phyloP scores from a whole-genome alignment of 2,797 vertebrate species.

The Lutra lutra region DNA sequence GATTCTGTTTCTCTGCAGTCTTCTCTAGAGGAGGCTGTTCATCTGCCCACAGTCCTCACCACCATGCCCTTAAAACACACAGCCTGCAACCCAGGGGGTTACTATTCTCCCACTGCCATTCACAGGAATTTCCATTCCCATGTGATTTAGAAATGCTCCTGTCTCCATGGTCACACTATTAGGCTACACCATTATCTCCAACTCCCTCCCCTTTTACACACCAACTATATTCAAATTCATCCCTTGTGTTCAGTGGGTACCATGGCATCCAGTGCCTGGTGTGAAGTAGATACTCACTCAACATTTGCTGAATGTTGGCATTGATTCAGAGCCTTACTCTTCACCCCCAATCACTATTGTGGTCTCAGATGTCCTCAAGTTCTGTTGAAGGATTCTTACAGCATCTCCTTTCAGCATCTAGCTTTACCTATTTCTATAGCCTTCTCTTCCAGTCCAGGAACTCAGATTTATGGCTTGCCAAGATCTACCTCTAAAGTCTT shows the following conservation, averaged over 20 bases:
- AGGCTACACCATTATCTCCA: background rate
- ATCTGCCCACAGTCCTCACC: slow-evolving; percentile 2
- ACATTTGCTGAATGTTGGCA: slow-evolving; percentile 26
- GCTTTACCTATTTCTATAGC: background rate
- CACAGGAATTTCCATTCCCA: background rate
- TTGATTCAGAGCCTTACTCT: slow-evolving; percentile 6
- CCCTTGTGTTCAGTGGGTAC: background rate
- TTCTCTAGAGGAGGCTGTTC: slow-evolving; percentile 64
- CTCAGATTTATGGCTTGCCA: background rate
- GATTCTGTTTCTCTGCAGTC: slow-evolving; percentile 65
- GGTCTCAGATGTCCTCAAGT: slow-evolving; percentile 53
- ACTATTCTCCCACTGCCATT: background rate
- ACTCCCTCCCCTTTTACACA: background rate
- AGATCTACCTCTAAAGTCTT: background rate
- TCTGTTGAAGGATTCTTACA: slow-evolving; percentile 40
- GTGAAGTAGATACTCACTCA: slow-evolving; percentile 35
- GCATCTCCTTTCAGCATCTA: slow-evolving; percentile 14
- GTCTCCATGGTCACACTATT: background rate
- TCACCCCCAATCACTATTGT: slow-evolving; percentile 4
- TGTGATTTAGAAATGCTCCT: background rate
- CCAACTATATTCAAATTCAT: background rate
- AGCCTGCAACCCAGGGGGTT: background rate
- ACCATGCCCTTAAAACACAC: background rate
- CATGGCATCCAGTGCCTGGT: background rate
- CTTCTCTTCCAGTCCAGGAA: background rate